Conservation (phyloP, 1,140 invertebrate species). For the Kradibia gibbosae region DNA sequence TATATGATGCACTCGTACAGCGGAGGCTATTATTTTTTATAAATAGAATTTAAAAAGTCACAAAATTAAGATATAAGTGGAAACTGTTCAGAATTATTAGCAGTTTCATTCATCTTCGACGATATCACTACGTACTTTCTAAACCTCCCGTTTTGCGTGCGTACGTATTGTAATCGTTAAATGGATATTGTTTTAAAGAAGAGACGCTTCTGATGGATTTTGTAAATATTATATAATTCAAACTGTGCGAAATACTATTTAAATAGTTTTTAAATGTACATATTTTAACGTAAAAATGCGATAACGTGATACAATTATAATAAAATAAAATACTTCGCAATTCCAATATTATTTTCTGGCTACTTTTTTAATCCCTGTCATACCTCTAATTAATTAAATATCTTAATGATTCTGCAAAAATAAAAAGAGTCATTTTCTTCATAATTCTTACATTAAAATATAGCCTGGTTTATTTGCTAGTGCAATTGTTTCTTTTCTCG, state of each 20-base stretch:
- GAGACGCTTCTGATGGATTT: slow-evolving; percentile 38
- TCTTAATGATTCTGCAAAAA: too few relatives aligned
- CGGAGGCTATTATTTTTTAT: slow-evolving; percentile 71
- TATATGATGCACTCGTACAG: slow-evolving; percentile 44
- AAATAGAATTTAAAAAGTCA: slow-evolving; percentile 47
- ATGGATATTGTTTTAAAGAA: slow-evolving; percentile 38
- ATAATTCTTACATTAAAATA: too few relatives aligned
- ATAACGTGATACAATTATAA: slow-evolving; percentile 49
- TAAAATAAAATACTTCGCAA: slow-evolving; percentile 50
- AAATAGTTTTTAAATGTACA: slow-evolving; percentile 56
- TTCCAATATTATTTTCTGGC: slow-evolving; percentile 29
- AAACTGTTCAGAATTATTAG: slow-evolving; percentile 22
- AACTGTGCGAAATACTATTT: slow-evolving; percentile 57
- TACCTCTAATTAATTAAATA: too few relatives aligned
- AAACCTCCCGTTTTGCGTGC: slow-evolving; percentile 15
- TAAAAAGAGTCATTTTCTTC: too few relatives aligned
- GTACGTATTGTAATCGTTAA: slow-evolving; percentile 41
- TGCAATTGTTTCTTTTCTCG: too few relatives aligned
- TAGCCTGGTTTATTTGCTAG: too few relatives aligned
- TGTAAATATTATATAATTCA: slow-evolving; percentile 45
- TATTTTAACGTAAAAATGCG: slow-evolving; percentile 47
- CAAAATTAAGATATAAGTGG: slow-evolving; percentile 9
- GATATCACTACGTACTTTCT: slow-evolving; percentile 37
- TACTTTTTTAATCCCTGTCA: not conserved
- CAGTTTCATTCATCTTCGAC: slow-evolving; percentile 19